Conservation (phyloP, 2,113 vertebrate species). For the Ageneiosus marmoratus region DNA sequence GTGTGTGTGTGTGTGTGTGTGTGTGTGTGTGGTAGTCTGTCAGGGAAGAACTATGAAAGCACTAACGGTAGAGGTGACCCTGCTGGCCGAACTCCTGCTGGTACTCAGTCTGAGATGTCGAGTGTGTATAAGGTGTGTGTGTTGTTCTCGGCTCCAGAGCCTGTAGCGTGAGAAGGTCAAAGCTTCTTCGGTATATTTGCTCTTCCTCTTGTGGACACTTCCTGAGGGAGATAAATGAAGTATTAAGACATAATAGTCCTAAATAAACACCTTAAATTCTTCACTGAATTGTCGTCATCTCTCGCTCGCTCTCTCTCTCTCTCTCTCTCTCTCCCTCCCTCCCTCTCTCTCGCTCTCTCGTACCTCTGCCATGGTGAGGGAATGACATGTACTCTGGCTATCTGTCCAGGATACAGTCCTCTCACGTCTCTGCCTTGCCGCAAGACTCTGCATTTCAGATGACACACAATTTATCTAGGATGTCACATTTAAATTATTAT, state of each 20-base stretch:
- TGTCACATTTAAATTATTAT: background rate
- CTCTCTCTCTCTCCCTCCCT: background rate
- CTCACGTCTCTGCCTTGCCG: constrained; percentile 56
- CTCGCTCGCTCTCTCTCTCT: background rate
- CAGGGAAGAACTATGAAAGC: background rate
- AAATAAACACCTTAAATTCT: background rate
- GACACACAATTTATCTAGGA: background rate
- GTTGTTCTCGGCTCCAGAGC: constrained; percentile 1
- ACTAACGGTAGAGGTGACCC: constrained; percentile 27
- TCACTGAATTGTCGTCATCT: background rate
- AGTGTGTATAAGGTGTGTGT: background rate
- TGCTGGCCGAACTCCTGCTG: constrained; percentile 54
- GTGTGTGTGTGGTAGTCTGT: background rate
- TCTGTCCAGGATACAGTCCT: constrained; percentile 67
- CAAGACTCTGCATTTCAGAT: constrained; percentile 34
- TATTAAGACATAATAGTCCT: too few relatives aligned
- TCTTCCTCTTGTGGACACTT: background rate
- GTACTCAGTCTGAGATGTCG: constrained; percentile 24
- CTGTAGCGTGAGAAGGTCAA: constrained; percentile 56
- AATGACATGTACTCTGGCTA: constrained; percentile 59
- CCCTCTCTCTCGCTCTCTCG: background rate
- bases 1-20: background rate
- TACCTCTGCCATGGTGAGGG: constrained; percentile 56
- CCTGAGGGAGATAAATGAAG: constrained; percentile 4
- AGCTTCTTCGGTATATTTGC: constrained; percentile 52